These are phyloP conservation scores for Hypotaenidia philippensis DNA, from an alignment of 2,797 vertebrate genomes.

Conservation along the genomic window DNA sequence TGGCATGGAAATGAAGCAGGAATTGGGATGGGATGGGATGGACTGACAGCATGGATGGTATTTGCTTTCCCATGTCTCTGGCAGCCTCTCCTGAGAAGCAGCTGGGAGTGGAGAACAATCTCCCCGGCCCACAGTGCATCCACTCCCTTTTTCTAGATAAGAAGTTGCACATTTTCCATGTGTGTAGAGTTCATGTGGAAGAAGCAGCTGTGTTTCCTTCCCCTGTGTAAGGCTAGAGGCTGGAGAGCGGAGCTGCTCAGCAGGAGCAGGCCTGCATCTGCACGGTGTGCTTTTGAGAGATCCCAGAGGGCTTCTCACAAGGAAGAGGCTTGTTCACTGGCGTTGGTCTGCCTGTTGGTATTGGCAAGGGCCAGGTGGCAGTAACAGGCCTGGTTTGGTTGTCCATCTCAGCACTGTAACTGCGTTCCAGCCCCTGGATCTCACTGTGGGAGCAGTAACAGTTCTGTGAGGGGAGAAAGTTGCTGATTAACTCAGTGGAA, in stretches of 20 bases:
- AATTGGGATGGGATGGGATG: not conserved
- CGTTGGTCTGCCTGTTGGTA: too few species aligned
- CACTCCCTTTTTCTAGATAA: not conserved
- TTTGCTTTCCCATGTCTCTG: too few species aligned
- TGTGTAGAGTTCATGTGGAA: not conserved
- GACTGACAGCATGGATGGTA: not conserved
- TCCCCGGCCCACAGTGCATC: accelerated
- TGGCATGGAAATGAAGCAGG: not conserved
- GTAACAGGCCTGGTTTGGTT: not conserved
- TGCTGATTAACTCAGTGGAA: not conserved
- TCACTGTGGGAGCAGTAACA: not conserved
- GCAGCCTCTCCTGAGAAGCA: not conserved
- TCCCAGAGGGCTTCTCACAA: accelerated
- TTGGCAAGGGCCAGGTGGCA: not conserved
- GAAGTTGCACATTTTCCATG: not conserved
- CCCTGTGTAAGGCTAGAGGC: not conserved
- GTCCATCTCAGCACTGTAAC: not conserved
- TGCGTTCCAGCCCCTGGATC: not conserved
- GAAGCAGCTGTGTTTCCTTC: not conserved
- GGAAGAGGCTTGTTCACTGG: accelerated
- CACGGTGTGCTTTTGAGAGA: not conserved
- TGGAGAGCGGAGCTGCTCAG: not conserved
- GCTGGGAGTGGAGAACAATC: not conserved
- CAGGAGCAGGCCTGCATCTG: not conserved
- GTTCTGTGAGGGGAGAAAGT: not conserved